Evolutionary conservation across 1,140 invertebrate genomes (phyloP), one percentile per base, ranked within the genome.

Genomic region (Drosophila parabipectinata): DNA sequence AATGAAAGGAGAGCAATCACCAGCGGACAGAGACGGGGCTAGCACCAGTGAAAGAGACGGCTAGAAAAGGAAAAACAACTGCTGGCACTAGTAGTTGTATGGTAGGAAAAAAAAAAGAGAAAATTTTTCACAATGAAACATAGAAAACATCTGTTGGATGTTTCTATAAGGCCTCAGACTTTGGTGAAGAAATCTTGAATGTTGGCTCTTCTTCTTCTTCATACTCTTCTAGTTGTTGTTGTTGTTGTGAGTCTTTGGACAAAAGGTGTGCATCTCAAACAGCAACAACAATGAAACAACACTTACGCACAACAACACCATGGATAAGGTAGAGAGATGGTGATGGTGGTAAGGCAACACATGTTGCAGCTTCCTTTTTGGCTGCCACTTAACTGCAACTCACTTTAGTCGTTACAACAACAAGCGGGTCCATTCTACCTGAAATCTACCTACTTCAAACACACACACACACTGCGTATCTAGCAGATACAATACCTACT

Each of bases 331-430:
- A 14, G 45, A 32, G 28, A 64, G 24, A 21, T 41, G 21, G 32
- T 51, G 24, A 39, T 52, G 21, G 28, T 34, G 21, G 34, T 18
- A 52, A 41, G 58, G 69, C 53, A 84, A 75, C 82, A 74, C 71
- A 71, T 85, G 81, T 87, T 87, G 81, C 82, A 81, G 81, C 81
- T 85, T 85, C 82, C 81, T 85, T 85, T 87, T 75, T 66, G 82
- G 78, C 82, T 85, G 82, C 82, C 82, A 85, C 82, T 85, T 85
- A 87, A 85, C 82, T 85, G 81, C 84, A 85, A 85, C 81, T 87
- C 77, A 84, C 80, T 84, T 77, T 53, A 59, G 79, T 75, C 71
- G 78, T 82, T 77, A 68, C 52, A 59, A 74, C 34, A 50, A 37
- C 51, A 10, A 55, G 1, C 32, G 14, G 24, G 48, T 21, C 60